phyloP scores from a whole-genome alignment of 2,797 vertebrate species.

The Neosilurus mollespiculum region DNA sequence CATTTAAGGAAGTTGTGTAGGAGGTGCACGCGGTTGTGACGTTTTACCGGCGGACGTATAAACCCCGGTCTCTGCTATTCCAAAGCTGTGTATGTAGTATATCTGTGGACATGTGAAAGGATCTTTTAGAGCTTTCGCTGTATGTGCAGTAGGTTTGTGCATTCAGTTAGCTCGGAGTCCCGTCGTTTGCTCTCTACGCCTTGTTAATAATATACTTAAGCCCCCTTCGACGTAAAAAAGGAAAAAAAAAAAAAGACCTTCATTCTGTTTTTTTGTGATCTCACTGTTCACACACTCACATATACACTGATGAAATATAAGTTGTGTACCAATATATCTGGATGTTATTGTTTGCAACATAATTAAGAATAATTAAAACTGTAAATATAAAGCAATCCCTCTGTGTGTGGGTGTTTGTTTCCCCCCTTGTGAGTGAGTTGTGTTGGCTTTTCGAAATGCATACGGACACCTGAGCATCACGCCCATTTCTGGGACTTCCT shows the following conservation, averaged over 20 bases:
- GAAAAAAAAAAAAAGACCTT: constrained; percentile 51
- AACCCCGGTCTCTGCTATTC: constrained; percentile 50
- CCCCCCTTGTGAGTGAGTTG: no score
- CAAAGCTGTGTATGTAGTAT: constrained; percentile 50
- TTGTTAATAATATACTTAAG: constrained; percentile 73
- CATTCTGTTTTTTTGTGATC: constrained; percentile 77
- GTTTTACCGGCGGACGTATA: constrained; percentile 42
- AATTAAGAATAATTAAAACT: constrained; percentile 74
- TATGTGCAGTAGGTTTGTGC: constrained; percentile 51
- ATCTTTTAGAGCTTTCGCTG: constrained; percentile 37
- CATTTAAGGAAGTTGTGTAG: constrained; percentile 24
- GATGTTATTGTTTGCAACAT: constrained; percentile 84
- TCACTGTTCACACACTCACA: constrained; percentile 71
- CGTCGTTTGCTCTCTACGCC: constrained; percentile 75
- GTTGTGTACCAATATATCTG: constrained; percentile 82
- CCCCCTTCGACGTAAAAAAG: constrained; percentile 62
- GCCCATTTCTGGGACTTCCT: no score
- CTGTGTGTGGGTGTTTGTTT: not conserved
- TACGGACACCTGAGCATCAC: no score
- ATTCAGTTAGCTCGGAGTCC: constrained; percentile 58
- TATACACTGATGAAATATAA: constrained; percentile 60
- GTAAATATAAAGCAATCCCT: constrained; percentile 69
- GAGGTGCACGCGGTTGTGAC: constrained; percentile 42
- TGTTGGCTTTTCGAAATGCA: not conserved
- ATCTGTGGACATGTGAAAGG: constrained; percentile 42